Conservation (phyloP, 2,888 invertebrate species). For the Cepaea hortensis region DNA sequence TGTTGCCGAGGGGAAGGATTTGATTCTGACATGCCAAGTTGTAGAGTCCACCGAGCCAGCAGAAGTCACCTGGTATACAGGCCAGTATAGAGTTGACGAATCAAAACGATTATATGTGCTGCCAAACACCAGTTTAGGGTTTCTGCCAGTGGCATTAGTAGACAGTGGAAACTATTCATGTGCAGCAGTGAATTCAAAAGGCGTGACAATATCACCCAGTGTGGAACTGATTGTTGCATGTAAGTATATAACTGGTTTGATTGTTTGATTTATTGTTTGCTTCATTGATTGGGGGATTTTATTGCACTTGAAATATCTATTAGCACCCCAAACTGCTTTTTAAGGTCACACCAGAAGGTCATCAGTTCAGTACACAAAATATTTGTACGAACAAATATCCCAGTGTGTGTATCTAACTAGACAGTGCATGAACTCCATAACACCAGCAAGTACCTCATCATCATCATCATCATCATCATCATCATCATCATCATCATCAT, state of each 20-base stretch:
- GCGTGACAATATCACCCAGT: slow-evolving; percentile 55
- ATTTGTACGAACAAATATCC: too few species aligned
- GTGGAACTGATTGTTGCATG: slow-evolving; percentile 61
- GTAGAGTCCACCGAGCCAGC: slow-evolving; percentile 53
- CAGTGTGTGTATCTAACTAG: too few species aligned
- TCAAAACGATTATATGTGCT: slow-evolving; percentile 46
- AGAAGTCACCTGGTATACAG: slow-evolving; percentile 61
- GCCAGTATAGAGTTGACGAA: slow-evolving; percentile 53
- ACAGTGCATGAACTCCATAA: too few species aligned
- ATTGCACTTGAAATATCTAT: not conserved
- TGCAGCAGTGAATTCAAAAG: slow-evolving; percentile 62
- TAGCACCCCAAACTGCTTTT: too few species aligned
- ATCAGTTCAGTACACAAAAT: too few species aligned
- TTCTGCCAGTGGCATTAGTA: slow-evolving; percentile 49
- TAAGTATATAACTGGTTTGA: not conserved
- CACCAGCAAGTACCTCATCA: too few species aligned
- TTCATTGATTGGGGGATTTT: not conserved
- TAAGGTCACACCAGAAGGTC: too few species aligned
- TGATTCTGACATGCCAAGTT: slow-evolving; percentile 63
- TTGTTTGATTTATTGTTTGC: not conserved
- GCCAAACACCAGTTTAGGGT: slow-evolving; percentile 63
- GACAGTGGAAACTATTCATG: slow-evolving; percentile 67
- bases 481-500: too few species aligned
- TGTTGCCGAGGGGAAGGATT: slow-evolving; percentile 55
- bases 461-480: too few species aligned